Percentiles rank a stretch among this genome's conserved stretches.
Evolutionary conservation across 2,797 vertebrate species (phyloP).

Genomic region (Danio aesculapii): DNA sequence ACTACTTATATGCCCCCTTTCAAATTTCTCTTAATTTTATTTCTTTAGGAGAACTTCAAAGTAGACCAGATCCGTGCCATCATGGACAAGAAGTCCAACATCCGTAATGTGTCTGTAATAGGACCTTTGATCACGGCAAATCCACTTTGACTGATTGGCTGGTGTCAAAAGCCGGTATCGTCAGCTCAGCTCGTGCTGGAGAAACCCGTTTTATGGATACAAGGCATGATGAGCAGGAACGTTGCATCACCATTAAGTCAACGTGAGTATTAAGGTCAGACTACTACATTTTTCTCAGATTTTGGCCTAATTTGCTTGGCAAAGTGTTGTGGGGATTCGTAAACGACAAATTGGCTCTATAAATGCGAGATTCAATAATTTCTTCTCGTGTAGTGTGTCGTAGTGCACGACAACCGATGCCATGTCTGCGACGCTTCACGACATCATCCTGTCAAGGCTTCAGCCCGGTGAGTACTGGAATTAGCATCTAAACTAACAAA

Average conservation of each 20-base stretch:
- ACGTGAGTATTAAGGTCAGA: constrained; percentile 81
- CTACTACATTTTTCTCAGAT: too few species aligned
- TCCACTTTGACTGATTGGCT: constrained; percentile 94
- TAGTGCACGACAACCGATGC: too few species aligned
- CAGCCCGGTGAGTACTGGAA: too few species aligned
- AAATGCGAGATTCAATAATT: too few species aligned
- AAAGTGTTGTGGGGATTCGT: too few species aligned
- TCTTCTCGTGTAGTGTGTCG: too few species aligned
- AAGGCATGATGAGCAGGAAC: constrained; percentile 94
- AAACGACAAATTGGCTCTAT: too few species aligned
- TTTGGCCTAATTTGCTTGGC: too few species aligned
- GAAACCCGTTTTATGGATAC: constrained; percentile 97
- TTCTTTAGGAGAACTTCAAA: constrained; percentile 92
- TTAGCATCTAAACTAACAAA: too few species aligned
- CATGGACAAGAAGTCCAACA: constrained; percentile 98
- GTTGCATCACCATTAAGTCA: constrained; percentile 97
- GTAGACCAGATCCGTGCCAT: constrained; percentile 95
- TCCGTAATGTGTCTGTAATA: constrained; percentile 98
- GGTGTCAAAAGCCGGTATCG: constrained; percentile 96
- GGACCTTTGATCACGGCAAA: constrained; percentile 94
- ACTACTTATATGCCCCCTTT: neutral
- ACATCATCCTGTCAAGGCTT: too few species aligned
- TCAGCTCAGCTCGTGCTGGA: constrained; percentile 89
- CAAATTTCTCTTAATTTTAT: too few species aligned
- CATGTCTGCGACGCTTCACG: too few species aligned